Conservation (phyloP, 2,797 vertebrate genomes). For the Garrulus glandarius region DNA sequence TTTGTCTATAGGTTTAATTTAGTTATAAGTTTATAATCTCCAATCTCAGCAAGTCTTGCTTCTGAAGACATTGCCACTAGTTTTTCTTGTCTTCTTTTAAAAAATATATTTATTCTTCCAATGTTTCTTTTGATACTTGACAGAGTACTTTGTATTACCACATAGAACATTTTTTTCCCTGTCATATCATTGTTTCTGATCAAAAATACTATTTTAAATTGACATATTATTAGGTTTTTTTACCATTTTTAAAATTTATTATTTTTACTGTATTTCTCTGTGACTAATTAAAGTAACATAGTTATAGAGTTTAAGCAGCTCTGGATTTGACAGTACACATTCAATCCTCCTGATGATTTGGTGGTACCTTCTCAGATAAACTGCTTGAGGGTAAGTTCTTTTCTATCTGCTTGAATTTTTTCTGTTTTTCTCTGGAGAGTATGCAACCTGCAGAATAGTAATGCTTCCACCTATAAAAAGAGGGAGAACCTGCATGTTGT, state of each 20-base stretch:
- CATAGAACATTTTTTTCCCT: rapidly evolving
- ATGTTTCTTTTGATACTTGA: background rate
- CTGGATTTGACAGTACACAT: background rate
- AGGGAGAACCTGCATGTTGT: background rate
- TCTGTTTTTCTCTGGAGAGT: background rate
- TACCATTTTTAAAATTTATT: rapidly evolving
- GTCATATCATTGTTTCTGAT: background rate
- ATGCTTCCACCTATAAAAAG: background rate
- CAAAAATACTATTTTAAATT: background rate
- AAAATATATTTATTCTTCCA: background rate
- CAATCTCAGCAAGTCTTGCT: background rate
- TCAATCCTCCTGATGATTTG: background rate
- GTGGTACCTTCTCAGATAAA: background rate
- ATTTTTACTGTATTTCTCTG: background rate
- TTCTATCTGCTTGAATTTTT: background rate
- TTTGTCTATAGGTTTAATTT: background rate
- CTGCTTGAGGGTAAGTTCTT: background rate
- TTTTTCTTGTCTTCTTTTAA: background rate
- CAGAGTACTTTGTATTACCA: background rate
- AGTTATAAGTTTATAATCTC: background rate
- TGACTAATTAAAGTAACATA: background rate
- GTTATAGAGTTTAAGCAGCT: background rate
- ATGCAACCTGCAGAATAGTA: background rate
- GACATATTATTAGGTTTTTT: background rate
- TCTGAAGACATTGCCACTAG: rapidly evolving